phyloP scores from a whole-genome alignment of 2,888 invertebrate species.

The Tortricodes alternella region DNA sequence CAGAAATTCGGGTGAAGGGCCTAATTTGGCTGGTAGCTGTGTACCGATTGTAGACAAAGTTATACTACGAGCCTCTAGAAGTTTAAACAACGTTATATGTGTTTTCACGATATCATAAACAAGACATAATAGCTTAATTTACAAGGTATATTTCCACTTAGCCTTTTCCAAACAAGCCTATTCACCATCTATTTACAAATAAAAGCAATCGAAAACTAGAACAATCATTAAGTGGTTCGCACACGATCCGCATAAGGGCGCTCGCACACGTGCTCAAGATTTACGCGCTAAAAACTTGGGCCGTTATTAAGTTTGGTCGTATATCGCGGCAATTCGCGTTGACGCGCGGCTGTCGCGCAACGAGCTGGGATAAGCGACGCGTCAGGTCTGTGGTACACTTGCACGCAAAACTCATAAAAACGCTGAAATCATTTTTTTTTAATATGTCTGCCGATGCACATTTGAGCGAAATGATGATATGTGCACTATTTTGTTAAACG shows the following conservation, averaged over 20 bases:
- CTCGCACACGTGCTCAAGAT: conserved; percentile 40
- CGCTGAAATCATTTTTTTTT: no score
- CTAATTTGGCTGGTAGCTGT: conserved; percentile 44
- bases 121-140: no score
- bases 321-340: conserved; percentile 44
- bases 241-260: conserved; percentile 33
- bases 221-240: conserved; percentile 32
- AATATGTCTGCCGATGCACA: no score
- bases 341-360: conserved; percentile 39
- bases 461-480: no score
- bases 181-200: no score
- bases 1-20: conserved; percentile 37
- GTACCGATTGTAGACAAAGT: conserved; percentile 16
- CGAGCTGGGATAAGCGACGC: conserved; percentile 28
- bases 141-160: no score
- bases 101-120: no score
- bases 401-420: conserved; percentile 30
- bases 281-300: conserved; percentile 51
- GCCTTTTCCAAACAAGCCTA: no score
- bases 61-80: conserved; percentile 13
- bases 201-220: conserved; percentile 36
- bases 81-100: no score
- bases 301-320: conserved; percentile 49
- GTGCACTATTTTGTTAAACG: no score
- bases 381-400: conserved; percentile 32